Percentiles rank a stretch among this genome's conserved stretches.
phyloP scores from a whole-genome alignment of 92 coral and sea anemone genomes.

The Blastomussa wellsi region DNA sequence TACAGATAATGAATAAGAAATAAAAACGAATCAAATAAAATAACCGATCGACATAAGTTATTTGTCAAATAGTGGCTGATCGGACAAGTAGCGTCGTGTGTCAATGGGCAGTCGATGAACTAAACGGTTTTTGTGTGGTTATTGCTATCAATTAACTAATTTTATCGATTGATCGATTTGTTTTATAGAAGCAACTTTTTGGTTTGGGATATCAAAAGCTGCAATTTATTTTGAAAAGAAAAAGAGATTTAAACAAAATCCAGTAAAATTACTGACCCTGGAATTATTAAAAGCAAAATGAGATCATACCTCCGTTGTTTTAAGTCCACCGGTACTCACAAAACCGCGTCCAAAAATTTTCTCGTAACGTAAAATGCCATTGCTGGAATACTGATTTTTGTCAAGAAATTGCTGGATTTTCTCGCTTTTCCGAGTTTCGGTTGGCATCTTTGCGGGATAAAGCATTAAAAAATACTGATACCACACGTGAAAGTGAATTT shows the following conservation, averaged over 20 bases:
- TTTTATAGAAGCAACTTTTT: not conserved
- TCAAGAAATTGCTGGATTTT: constrained; percentile 88
- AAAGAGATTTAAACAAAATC: not conserved
- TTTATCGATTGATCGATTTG: no score
- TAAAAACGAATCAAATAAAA: no score
- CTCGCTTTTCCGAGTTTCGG: constrained; percentile 24
- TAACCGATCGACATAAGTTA: no score
- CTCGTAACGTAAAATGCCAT: constrained; percentile 84
- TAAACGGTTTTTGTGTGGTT: no score
- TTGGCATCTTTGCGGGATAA: constrained; percentile 5
- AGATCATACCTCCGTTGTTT: constrained; percentile 80
- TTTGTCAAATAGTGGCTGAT: no score
- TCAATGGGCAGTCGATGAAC: no score
- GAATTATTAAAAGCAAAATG: not conserved
- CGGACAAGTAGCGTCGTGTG: no score
- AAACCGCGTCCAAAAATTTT: constrained; percentile 92
- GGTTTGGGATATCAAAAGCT: not conserved
- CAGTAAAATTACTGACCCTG: not conserved
- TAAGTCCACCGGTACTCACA: constrained; percentile 94
- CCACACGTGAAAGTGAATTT: constrained; percentile 12
- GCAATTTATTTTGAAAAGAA: not conserved
- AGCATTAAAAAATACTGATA: no score
- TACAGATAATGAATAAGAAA: no score
- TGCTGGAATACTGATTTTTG: constrained; percentile 83
- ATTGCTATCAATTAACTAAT: no score